Base-by-base conservation (phyloP, 2,888 invertebrate genomes). In the Thumatha senex region DNA sequence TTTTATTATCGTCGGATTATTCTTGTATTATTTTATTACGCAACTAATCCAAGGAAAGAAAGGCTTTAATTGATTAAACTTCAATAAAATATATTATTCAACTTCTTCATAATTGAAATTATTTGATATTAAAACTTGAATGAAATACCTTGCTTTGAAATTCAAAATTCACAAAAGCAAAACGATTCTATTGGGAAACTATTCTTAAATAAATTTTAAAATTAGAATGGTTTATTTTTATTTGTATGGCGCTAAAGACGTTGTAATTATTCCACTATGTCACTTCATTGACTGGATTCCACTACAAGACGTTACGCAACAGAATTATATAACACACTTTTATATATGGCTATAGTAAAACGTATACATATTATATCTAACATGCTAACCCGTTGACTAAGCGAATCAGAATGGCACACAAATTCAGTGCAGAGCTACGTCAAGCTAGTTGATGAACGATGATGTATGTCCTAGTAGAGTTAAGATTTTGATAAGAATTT, bases 381-480 rank as follows among this genome's bases (percentile, higher is more conserved):
- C 56, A 59, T 54, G 59, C 58, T 67, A 65, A 60, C 74, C 56
- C 61, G 62, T 61, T 67, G 71, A 76, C 65, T 67, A 58, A 58
- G 61, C 60, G 75, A 74, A 75, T 79, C 77, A 63, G 70, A 80
- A 79, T 88, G 84, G 76, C 70, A 72, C 70, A 72, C 69, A 67
- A 64, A 60, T 58, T 64, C 60, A 59, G 56, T 72, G 68, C 56
- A 63, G 64, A 66, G 63, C 67, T 73, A 75, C 79, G 88, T 84
- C 85, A 82, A 85, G 77, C 76, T 74, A 46, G 74, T 77, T 88
- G 89, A 90, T 89, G 84, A 74, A 90, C 82, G 82, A 86, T 89
- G 86, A 86, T 88, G 68, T 76, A 89, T 77, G 74, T 62, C 64
- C 70, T 68, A 9, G 13, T 13, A 35, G n/a, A 75, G 72, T 69